phyloP scores from a whole-genome alignment of 2,113 vertebrate species.

The Anguilla japonica region DNA sequence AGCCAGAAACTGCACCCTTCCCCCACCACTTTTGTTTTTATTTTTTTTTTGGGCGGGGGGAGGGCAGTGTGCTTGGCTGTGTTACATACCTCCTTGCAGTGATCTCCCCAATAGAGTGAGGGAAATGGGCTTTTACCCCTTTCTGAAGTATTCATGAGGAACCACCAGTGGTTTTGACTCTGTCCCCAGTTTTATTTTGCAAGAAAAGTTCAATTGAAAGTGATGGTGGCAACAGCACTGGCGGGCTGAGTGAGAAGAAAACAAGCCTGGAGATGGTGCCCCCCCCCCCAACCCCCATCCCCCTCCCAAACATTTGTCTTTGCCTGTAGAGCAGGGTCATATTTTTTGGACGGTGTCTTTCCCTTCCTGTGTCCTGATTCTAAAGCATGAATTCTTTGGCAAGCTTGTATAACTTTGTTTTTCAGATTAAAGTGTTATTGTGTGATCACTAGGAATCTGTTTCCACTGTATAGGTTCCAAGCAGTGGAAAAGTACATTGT shows the following conservation, averaged over 20 bases:
- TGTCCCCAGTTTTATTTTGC: slow-evolving; percentile 61
- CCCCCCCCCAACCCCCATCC: slow-evolving; percentile 5
- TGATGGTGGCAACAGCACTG: slow-evolving; percentile 77
- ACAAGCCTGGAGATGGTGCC: slow-evolving; percentile 60
- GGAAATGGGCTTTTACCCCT: neutral
- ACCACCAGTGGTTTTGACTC: slow-evolving; percentile 70
- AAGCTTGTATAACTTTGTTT: neutral
- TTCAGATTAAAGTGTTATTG: neutral
- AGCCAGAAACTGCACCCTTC: too few relatives aligned
- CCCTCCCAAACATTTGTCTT: neutral
- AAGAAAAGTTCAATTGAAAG: slow-evolving; percentile 81
- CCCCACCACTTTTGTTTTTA: neutral
- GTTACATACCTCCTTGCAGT: neutral
- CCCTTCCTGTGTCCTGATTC: neutral
- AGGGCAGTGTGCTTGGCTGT: neutral
- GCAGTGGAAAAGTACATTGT: neutral
- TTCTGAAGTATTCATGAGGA: slow-evolving; percentile 68
- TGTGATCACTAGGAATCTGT: neutral
- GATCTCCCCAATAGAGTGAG: neutral
- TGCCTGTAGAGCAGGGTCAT: neutral
- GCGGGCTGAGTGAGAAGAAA: slow-evolving; percentile 77
- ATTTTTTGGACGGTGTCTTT: neutral
- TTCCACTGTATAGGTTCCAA: neutral
- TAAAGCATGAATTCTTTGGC: neutral
- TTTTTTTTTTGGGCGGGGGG: neutral